A percentile compares a stretch with the other conserved stretches of the same genome.
These are phyloP conservation scores for Gouania willdenowi DNA, from an alignment of 2,797 vertebrate species.

Conservation along the genomic window DNA sequence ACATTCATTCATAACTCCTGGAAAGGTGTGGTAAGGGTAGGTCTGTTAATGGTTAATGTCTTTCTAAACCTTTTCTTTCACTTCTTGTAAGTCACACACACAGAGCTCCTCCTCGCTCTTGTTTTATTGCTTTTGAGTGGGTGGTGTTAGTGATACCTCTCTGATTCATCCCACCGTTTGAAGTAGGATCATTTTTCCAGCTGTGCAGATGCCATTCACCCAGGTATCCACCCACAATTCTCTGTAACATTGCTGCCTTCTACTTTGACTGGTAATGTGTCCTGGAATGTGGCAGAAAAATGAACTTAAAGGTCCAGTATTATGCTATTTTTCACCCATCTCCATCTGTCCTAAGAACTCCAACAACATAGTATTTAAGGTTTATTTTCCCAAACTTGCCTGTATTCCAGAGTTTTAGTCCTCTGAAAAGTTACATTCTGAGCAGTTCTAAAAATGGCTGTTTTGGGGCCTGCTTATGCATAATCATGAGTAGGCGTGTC, in stretches of 20 bases:
- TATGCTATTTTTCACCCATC: too few species aligned
- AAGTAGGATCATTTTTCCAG: conserved; percentile 76
- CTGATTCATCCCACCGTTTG: conserved; percentile 70
- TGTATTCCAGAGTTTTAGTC: too few species aligned
- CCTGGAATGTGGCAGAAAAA: conserved; percentile 41
- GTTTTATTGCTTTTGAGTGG: conserved; percentile 73
- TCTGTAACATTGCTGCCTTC: conserved; percentile 28
- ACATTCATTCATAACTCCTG: conserved; percentile 44
- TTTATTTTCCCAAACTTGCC: too few species aligned
- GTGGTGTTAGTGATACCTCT: conserved; percentile 70
- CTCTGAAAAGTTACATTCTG: too few species aligned
- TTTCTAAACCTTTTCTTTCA: conserved; percentile 29
- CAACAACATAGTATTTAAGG: too few species aligned
- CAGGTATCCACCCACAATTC: conserved; percentile 66
- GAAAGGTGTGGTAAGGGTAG: conserved; percentile 2
- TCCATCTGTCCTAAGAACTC: too few species aligned
- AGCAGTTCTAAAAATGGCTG: too few species aligned
- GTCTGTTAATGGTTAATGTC: conserved; percentile 42
- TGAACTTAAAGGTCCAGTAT: conserved; percentile 36
- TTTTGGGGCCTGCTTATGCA: too few species aligned
- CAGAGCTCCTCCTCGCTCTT: conserved; percentile 41
- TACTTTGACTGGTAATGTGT: conserved; percentile 30
- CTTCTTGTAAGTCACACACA: conserved; percentile 26
- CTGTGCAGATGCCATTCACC: conserved; percentile 61
- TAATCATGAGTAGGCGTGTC: too few species aligned